phyloP scores from a whole-genome alignment of 2,113 vertebrate genomes.

The Calyptomena viridis region DNA sequence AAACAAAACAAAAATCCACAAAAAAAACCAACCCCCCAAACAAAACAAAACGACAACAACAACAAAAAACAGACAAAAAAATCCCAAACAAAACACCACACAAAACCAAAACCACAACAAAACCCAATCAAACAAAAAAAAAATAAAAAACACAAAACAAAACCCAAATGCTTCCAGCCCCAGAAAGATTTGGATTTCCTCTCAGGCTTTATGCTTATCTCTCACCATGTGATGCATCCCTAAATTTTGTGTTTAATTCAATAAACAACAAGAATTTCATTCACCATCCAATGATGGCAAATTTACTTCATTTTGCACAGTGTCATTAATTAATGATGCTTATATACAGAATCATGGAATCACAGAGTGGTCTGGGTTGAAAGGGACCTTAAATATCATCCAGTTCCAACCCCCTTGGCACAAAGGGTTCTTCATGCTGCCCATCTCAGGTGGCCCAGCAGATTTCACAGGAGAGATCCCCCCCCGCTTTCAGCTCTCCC shows the following conservation, averaged over 20 bases:
- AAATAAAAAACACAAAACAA: not conserved
- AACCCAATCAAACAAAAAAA: no score
- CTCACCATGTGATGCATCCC: not conserved
- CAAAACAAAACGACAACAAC: no score
- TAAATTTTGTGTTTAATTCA: no score
- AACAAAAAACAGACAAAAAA: no score
- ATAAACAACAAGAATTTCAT: not conserved
- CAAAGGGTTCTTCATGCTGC: not conserved
- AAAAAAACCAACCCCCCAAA: no score
- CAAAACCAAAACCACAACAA: no score
- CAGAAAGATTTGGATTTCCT: not conserved
- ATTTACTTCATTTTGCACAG: not conserved
- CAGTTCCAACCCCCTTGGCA: not conserved
- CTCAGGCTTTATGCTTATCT: not conserved
- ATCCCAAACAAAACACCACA: no score
- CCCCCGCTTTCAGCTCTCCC: not conserved
- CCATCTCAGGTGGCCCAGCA: not conserved
- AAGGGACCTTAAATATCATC: not conserved
- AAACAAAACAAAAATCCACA: no score
- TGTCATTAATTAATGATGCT: not conserved
- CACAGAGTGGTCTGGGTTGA: not conserved
- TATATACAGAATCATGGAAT: not conserved
- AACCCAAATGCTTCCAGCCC: not conserved
- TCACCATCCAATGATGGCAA: fast-evolving
- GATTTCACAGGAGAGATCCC: not conserved